Base-by-base conservation (phyloP, 2,113 vertebrate species). In the Motacilla alba region DNA sequence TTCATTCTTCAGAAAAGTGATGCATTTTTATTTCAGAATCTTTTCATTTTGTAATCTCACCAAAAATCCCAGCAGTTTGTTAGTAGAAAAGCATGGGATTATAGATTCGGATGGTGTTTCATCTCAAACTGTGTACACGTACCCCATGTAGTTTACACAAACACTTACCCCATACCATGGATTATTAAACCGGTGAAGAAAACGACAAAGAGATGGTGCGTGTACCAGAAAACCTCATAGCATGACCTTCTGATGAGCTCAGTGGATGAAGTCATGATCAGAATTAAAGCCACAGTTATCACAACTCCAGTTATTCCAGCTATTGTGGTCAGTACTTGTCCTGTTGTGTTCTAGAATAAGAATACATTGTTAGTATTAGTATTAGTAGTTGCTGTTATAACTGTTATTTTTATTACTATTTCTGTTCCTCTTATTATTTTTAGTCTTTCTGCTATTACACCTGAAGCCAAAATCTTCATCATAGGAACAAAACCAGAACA, bases 141-240 rank as follows among this genome's bases (percentile, higher is more conserved):
- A 47, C 10, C 12, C 22, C 30, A n/a, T 33, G 18, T 41, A 69
- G 16, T 74, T 92, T 68, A 73, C 70, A 27, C 43, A 78, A 35
- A 79, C 50, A 94, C 98, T 98, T 97, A 98, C 98, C 98, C 98
- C 68, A 89, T 95, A 28, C 98, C 98, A 37, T 98, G 98, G 85
- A 98, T 58, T 88, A 96, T 95, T 93, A 98, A 97, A 55, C 98
- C 93, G 80, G 97, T 80, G 62, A 98, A 98, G 95, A 98, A 98
- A 83, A 98, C 31, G 79, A 98, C 86, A 37, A 97, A 98, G 24
- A 98, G 72, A 22, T 98, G 98, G 79, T 98, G 98, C 5, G 94
- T 97, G 21, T 97, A 98, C 98, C 98, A 98, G 96, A 98, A 98
- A 55, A 98, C 69, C 91, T 98, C 98, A 56, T 98, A 98, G 83